A percentile compares a stretch with the other conserved stretches of the same genome.
These are phyloP conservation scores for Zaprionus kolodkinae DNA, from an alignment of 1,140 invertebrate genomes.

Conservation along the genomic window DNA sequence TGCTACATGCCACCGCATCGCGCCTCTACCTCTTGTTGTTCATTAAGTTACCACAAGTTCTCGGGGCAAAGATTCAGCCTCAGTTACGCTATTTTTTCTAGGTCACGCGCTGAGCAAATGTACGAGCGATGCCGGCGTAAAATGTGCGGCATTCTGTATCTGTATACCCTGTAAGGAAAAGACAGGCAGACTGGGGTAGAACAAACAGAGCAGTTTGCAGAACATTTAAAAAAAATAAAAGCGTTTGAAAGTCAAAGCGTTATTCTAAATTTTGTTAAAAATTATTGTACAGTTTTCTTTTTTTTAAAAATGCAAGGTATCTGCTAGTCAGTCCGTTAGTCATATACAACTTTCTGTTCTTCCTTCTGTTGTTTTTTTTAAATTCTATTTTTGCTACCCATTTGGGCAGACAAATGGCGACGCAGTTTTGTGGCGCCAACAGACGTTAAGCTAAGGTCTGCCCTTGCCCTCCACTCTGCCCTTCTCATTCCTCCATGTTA, in stretches of 20 bases:
- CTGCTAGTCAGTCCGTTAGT: neutral
- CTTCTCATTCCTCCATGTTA: neutral
- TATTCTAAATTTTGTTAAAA: no score
- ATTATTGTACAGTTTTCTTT: neutral
- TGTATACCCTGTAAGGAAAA: slow-evolving; percentile 11
- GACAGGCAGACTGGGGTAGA: neutral
- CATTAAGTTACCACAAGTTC: slow-evolving; percentile 32
- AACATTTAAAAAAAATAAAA: no score
- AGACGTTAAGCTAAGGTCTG: slow-evolving; percentile 36
- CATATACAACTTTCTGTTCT: neutral
- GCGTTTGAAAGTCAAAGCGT: no score
- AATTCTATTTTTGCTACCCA: slow-evolving; percentile 38
- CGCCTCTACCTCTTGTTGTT: slow-evolving; percentile 18
- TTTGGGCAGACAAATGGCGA: slow-evolving; percentile 77
- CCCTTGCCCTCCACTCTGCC: neutral
- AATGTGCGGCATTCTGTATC: slow-evolving; percentile 35
- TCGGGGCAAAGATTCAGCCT: slow-evolving; percentile 3
- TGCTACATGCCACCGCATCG: slow-evolving; percentile 32
- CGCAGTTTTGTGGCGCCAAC: slow-evolving; percentile 73
- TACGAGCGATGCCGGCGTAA: slow-evolving; percentile 17
- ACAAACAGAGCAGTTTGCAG: neutral
- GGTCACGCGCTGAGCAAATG: slow-evolving; percentile 51
- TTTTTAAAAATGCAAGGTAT: neutral
- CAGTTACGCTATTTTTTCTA: slow-evolving; percentile 53
- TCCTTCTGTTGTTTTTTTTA: slow-evolving; percentile 36